These are phyloP conservation scores for Sebastes itinus DNA, from an alignment of 2,797 vertebrate genomes.

Conservation along the genomic window DNA sequence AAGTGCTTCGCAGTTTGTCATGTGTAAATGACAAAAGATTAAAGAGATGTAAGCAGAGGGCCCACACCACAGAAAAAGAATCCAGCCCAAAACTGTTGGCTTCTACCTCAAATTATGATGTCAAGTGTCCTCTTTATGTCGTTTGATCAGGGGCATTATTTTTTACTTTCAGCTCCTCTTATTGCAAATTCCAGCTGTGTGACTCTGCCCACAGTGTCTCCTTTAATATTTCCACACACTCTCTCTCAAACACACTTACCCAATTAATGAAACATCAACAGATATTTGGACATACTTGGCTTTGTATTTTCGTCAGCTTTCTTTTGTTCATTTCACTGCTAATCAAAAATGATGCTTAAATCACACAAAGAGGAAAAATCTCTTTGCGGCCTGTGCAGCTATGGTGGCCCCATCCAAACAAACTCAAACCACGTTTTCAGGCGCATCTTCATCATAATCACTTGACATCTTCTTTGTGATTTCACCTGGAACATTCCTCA, in stretches of 20 bases:
- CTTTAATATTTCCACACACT: constrained; percentile 53
- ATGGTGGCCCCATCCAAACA: constrained; percentile 3
- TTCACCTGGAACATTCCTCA: constrained; percentile 36
- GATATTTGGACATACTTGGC: constrained; percentile 15
- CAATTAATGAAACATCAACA: constrained; percentile 19
- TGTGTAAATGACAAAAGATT: constrained; percentile 17
- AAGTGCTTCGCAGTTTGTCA: constrained; percentile 32
- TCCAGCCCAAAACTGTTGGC: constrained; percentile 29
- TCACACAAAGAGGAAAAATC: constrained; percentile 12
- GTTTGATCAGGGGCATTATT: constrained; percentile 65
- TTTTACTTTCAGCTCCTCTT: constrained; percentile 45
- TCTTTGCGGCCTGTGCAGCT: not conserved
- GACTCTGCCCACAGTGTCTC: constrained; percentile 58
- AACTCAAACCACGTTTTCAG: not conserved
- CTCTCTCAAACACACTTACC: not conserved
- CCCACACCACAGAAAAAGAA: constrained; percentile 48
- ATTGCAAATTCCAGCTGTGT: constrained; percentile 64
- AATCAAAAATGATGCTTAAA: constrained; percentile 22
- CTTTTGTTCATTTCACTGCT: constrained; percentile 11
- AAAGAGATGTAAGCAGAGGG: constrained; percentile 18
- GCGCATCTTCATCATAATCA: not conserved
- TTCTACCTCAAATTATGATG: constrained; percentile 56
- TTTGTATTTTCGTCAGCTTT: constrained; percentile 7
- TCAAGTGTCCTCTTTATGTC: constrained; percentile 51
- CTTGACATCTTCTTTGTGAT: constrained; percentile 31